These are phyloP conservation scores for Caenorhabditis tropicalis DNA, from an alignment of 1,140 invertebrate genomes.

Conservation along the genomic window DNA sequence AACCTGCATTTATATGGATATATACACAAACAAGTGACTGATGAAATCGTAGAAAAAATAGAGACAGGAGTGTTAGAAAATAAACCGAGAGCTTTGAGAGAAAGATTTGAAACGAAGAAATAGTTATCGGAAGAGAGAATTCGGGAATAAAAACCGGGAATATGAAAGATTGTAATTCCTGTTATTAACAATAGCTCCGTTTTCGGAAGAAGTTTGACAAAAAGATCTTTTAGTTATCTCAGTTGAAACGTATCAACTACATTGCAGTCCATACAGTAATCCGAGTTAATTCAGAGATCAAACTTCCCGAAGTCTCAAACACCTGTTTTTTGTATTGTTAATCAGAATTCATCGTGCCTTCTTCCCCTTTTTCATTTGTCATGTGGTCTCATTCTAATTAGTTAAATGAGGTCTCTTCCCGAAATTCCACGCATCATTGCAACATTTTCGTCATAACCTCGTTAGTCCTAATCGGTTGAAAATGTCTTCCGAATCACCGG, in stretches of 20 bases:
- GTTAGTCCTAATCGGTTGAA: constrained; percentile 22
- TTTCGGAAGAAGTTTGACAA: too few relatives aligned
- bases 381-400: neutral
- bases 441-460: constrained; percentile 40
- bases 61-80: neutral
- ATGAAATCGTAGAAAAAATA: neutral
- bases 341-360: neutral
- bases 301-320: neutral
- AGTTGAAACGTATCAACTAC: too few relatives aligned
- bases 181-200: too few relatives aligned
- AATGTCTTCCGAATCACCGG: neutral
- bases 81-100: neutral
- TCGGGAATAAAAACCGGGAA: too few relatives aligned
- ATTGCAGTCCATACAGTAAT: neutral
- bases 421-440: constrained; percentile 38
- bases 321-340: neutral
- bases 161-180: too few relatives aligned
- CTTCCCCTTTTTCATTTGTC: neutral
- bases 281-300: constrained; percentile 24
- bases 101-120: neutral
- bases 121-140: too few relatives aligned
- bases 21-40: constrained; percentile 21
- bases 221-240: too few relatives aligned
- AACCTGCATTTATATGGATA: neutral
- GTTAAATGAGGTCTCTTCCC: neutral